These are phyloP conservation scores for Pao palembangensis DNA, from an alignment of 2,113 vertebrate species.

Conservation along the genomic window DNA sequence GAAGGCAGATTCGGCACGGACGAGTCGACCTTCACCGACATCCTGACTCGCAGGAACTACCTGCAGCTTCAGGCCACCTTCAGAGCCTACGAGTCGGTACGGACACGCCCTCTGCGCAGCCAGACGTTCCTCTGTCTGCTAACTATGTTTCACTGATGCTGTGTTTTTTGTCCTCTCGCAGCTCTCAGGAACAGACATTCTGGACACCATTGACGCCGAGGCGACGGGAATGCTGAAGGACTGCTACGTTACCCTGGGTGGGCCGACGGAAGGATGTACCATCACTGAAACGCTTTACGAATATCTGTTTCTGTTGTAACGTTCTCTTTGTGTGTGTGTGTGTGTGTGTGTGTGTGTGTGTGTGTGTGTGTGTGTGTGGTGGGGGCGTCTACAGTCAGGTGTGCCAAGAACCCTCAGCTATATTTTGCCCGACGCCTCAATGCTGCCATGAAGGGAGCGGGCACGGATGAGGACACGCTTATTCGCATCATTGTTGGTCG, in stretches of 20 bases:
- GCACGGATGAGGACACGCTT: slow-evolving; percentile 86
- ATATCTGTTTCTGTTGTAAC: background rate
- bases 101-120: background rate
- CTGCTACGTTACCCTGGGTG: slow-evolving; percentile 78
- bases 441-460: slow-evolving; percentile 85
- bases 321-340: background rate
- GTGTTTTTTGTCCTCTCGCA: slow-evolving; percentile 21
- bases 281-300: background rate
- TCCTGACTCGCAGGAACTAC: slow-evolving; percentile 79
- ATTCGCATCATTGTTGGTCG: slow-evolving; percentile 87
- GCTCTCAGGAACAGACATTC: slow-evolving; percentile 76
- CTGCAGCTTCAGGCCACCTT: slow-evolving; percentile 81
- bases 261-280: background rate
- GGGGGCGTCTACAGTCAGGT: slow-evolving; percentile 65
- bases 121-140: no score
- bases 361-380: slow-evolving; percentile 13
- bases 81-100: slow-evolving; percentile 74
- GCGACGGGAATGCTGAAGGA: slow-evolving; percentile 77
- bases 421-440: slow-evolving; percentile 89
- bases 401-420: slow-evolving; percentile 86
- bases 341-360: slow-evolving; percentile 8
- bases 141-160: background rate
- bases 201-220: slow-evolving; percentile 75
- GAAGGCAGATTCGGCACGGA: slow-evolving; percentile 78
- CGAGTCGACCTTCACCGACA: slow-evolving; percentile 75